Conservation (phyloP, 2,797 vertebrate genomes). For the Brachymystax lenok region DNA sequence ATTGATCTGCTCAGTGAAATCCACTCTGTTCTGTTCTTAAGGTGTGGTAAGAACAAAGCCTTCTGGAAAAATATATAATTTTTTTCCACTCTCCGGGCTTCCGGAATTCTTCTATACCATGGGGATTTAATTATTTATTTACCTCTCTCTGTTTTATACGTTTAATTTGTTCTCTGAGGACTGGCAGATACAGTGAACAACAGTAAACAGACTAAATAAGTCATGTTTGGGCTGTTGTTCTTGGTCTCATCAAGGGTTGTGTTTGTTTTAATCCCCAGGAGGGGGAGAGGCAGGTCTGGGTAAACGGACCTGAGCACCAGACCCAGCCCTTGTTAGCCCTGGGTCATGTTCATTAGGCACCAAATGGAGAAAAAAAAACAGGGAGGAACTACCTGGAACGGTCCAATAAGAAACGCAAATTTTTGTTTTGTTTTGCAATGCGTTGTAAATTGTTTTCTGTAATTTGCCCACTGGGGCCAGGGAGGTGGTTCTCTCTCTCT, state of each 20-base stretch:
- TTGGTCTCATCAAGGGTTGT: slow-evolving; percentile 42
- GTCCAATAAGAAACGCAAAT: background rate
- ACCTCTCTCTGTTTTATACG: slow-evolving; percentile 53
- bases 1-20: slow-evolving; percentile 15
- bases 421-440: background rate
- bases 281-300: slow-evolving; percentile 46
- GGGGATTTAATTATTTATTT: slow-evolving; percentile 26
- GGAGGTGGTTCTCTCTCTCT: background rate
- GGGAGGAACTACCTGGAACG: background rate
- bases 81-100: slow-evolving; percentile 13
- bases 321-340: background rate
- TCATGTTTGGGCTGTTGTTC: slow-evolving; percentile 60
- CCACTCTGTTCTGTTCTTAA: background rate
- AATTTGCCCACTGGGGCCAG: slow-evolving; percentile 64
- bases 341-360: slow-evolving; percentile 42
- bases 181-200: slow-evolving; percentile 60
- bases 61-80: slow-evolving; percentile 14
- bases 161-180: slow-evolving; percentile 80
- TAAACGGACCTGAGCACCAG: slow-evolving; percentile 66
- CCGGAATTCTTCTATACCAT: slow-evolving; percentile 31
- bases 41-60: slow-evolving; percentile 28
- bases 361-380: background rate
- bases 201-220: slow-evolving; percentile 78
- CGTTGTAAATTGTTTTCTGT: slow-evolving; percentile 35
- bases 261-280: slow-evolving; percentile 65